Evolutionary conservation across 2,888 invertebrate genomes (phyloP).

Genomic region (Empis livida): DNA sequence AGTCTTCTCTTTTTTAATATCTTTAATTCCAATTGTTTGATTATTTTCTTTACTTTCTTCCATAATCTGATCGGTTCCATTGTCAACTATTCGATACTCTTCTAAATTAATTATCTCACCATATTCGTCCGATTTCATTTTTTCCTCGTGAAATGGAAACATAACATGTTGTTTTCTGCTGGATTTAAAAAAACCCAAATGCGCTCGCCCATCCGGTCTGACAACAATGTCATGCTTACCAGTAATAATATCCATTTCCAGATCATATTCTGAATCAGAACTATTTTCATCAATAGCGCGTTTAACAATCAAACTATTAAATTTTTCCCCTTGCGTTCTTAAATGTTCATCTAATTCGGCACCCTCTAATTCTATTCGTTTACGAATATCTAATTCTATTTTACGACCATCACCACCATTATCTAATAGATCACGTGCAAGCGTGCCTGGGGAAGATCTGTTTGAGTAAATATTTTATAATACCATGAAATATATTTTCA

Average conservation of each 20-base stretch:
- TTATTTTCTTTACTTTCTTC: constrained; percentile 29
- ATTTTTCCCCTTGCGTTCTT: constrained; percentile 47
- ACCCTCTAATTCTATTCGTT: constrained; percentile 62
- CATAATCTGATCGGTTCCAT: constrained; percentile 21
- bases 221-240: constrained; percentile 83
- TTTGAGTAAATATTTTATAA: background rate
- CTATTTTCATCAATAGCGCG: constrained; percentile 58
- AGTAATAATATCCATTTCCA: constrained; percentile 71
- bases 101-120: constrained; percentile 90
- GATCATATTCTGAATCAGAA: constrained; percentile 69
- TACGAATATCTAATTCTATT: constrained; percentile 55
- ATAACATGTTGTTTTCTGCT: constrained; percentile 90
- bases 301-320: constrained; percentile 29
- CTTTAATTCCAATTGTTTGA: constrained; percentile 18
- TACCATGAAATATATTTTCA: background rate
- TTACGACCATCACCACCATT: constrained; percentile 55
- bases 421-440: constrained; percentile 67
- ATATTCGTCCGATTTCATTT: constrained; percentile 86
- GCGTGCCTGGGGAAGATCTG: constrained; percentile 67
- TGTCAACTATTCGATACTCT: constrained; percentile 76
- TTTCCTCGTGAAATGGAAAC: constrained; percentile 90
- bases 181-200: constrained; percentile 72
- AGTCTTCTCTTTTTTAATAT: constrained; percentile 16
- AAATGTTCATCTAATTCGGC: constrained; percentile 63
- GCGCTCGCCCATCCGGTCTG: constrained; percentile 54